Evolutionary conservation across 2,888 invertebrate species (phyloP).

Genomic region (Monopis laevigella): DNA sequence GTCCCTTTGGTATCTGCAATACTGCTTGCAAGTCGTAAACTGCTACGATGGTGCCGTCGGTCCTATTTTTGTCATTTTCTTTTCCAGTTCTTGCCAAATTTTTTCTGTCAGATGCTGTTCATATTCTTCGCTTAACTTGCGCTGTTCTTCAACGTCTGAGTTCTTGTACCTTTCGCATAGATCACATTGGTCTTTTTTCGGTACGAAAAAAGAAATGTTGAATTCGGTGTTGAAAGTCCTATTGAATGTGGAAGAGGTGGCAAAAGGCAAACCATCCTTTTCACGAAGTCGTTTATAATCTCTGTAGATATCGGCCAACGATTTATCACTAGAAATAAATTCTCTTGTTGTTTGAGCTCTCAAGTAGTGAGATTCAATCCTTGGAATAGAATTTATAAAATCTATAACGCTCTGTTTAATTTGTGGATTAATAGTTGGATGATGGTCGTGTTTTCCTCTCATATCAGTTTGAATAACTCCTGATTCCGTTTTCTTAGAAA

Average conservation of each 20-base stretch:
- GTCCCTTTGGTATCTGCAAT: conserved; percentile 19
- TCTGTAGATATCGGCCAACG: conserved; percentile 17
- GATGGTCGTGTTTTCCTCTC: conserved; percentile 10
- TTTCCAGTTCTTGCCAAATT: conserved; percentile 15
- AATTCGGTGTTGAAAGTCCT: conserved; percentile 23
- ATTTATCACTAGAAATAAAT: conserved; percentile 21
- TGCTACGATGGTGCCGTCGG: conserved; percentile 15
- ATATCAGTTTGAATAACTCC: conserved; percentile 5
- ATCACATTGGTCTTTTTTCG: conserved; percentile 23
- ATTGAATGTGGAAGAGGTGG: too few relatives aligned
- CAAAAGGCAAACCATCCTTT: conserved; percentile 15
- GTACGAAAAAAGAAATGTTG: conserved; percentile 22
- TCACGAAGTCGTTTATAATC: conserved; percentile 20
- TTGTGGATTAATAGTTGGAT: conserved; percentile 7
- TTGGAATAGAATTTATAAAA: conserved; percentile 16
- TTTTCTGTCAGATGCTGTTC: conserved; percentile 13
- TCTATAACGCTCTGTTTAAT: conserved; percentile 12
- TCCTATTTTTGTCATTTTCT: conserved; percentile 17
- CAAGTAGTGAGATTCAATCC: conserved; percentile 18
- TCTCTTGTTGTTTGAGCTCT: conserved; percentile 20
- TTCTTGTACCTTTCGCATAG: too few relatives aligned
- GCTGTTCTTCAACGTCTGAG: conserved; percentile 17
- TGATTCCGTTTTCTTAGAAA: conserved; percentile 6
- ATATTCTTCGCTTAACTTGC: too few relatives aligned
- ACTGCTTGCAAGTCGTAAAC: conserved; percentile 23